Percentiles rank a stretch among this genome's conserved stretches.
Evolutionary conservation across 53 echinoderm and acorn worm genomes (phyloP).

Genomic region (Luidia sarsii): DNA sequence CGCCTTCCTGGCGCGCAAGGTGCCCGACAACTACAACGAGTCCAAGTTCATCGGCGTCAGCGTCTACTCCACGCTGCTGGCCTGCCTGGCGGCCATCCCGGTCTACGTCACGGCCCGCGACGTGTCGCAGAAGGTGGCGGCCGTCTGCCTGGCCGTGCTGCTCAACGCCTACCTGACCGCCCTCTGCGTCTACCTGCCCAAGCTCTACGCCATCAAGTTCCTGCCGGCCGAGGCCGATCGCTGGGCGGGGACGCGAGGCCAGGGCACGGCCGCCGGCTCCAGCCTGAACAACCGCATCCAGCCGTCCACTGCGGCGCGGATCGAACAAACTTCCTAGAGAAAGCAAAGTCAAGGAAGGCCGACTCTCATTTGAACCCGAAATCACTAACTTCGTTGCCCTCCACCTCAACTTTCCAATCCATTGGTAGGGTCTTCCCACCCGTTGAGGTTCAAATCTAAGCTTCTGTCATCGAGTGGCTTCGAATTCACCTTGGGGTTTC

Average conservation of each 20-base stretch:
- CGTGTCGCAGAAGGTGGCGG: conserved; percentile 11
- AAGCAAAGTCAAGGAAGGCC: not conserved
- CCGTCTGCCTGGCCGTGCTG: conserved; percentile 37
- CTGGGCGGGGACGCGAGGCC: not conserved
- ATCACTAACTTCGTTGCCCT: not conserved
- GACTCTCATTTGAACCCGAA: not conserved
- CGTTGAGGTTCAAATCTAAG: not conserved
- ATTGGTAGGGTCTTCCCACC: not conserved
- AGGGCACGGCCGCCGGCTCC: not conserved
- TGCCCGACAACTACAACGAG: conserved; percentile 43
- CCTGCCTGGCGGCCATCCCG: conserved; percentile 18
- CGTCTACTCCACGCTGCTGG: conserved; percentile 43
- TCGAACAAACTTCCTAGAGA: not conserved
- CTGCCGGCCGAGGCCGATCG: not conserved
- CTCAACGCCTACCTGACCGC: conserved; percentile 45
- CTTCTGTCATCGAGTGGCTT: not conserved
- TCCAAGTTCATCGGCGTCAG: conserved; percentile 48
- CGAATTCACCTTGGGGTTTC: too few species aligned
- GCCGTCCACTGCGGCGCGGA: not conserved
- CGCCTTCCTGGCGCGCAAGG: conserved; percentile 4
- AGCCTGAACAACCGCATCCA: not conserved
- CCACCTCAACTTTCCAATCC: not conserved
- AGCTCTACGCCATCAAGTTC: conserved; percentile 41
- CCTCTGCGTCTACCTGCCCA: conserved; percentile 53
- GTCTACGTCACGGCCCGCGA: conserved; percentile 21